Evolutionary conservation across 64 coral and sea anemone species (phyloP), one percentile per base, ranked within the genome.

Genomic region (Pocillopora verrucosa): DNA sequence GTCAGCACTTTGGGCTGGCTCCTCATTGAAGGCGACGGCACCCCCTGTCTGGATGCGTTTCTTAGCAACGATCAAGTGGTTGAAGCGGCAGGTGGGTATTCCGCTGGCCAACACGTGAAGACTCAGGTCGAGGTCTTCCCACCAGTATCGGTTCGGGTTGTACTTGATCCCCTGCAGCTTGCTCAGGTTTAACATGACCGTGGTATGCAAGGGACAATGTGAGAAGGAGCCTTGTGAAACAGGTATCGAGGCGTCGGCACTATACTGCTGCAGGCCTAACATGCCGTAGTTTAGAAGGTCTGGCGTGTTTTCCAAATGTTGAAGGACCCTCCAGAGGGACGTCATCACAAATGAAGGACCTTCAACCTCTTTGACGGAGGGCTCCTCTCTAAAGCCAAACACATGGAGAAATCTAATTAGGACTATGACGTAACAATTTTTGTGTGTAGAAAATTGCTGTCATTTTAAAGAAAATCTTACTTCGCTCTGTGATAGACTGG

Each of bases 101-200:
- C 94, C 94, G 13, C 15, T 65, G 58, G 83, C 84, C 58, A 91
- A 77, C 0, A 89, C 78, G 4, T 76, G 78, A 12, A 99, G 36
- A 25, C 88, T 93, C 73, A 95, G 92, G 80, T 99, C 82, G 1
- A 95, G 56, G 24, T 99, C 88, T 73, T 99, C 97, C 63, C 82
- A 95, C 35, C 91, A 91, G 75, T 92, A 99, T n/a, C 84, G 76
- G 24, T 91, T 16, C 30, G 76, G 84, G 60, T 77, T 80, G 76
- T 79, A 92, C 83, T 92, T 84, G 26, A 87, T 17, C 11, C 11
- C 24, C 57, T 86, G 73, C 1, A 87, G 60, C 24, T 73, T 67
- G 0, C 60, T 25, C 16, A 92, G 72, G 64, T 92, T 92, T 74
- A 92, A 72, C 61, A 92, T 36, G 16, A 92, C 58, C 14, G 90